phyloP scores from a whole-genome alignment of 2,888 invertebrate species.

The Aproaerema taeniolella region DNA sequence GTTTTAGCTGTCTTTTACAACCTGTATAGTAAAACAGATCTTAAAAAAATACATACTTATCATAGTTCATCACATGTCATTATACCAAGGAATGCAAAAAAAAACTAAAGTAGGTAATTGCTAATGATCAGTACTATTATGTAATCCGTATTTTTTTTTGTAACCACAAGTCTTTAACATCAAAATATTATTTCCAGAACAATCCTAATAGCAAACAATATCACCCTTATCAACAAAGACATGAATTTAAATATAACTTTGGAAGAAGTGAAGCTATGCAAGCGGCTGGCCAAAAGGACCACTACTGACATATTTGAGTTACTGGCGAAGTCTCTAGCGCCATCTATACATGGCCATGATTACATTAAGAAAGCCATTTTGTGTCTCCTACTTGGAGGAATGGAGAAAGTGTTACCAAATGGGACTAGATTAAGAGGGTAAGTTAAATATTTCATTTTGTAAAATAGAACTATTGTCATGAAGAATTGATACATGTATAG shows the following conservation, averaged over 20 bases:
- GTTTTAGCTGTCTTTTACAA: no score
- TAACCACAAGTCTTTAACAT: no score
- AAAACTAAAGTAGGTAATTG: no score
- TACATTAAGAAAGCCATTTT: constrained; percentile 97
- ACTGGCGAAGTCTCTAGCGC: constrained; percentile 94
- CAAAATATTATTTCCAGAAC: constrained; percentile 89
- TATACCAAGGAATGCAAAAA: no score
- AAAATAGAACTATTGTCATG: no score
- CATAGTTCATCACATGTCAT: no score
- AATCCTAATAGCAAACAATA: constrained; percentile 94
- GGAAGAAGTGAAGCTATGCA: constrained; percentile 93
- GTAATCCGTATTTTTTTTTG: no score
- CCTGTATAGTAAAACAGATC: no score
- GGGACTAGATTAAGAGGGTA: constrained; percentile 94
- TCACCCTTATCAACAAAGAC: constrained; percentile 93
- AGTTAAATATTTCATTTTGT: constrained; percentile 22
- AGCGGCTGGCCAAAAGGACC: constrained; percentile 84
- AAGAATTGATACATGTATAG: no score
- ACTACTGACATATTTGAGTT: constrained; percentile 91
- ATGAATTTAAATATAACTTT: constrained; percentile 85
- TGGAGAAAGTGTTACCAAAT: constrained; percentile 94
- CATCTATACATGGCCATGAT: constrained; percentile 98
- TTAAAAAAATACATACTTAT: no score
- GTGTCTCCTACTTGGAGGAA: constrained; percentile 95
- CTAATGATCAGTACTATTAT: no score